phyloP scores from a whole-genome alignment of 2,113 vertebrate species.

The Origma solitaria region DNA sequence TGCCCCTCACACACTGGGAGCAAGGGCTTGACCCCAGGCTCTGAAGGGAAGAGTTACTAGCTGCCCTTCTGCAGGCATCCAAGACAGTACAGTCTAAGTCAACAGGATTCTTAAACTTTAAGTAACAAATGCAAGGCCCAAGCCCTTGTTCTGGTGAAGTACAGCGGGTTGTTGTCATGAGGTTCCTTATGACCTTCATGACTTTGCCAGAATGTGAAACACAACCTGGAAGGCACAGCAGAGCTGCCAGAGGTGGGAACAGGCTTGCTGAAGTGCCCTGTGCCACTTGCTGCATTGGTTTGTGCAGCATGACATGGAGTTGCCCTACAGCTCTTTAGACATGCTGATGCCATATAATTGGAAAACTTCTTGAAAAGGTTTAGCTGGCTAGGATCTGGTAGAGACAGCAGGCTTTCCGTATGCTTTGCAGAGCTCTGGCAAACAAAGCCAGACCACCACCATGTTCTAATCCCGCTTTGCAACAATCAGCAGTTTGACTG shows the following conservation, averaged over 20 bases:
- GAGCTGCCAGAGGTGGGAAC: neutral
- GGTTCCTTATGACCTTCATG: neutral
- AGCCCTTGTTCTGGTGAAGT: neutral
- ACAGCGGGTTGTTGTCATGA: neutral
- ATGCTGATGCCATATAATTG: neutral
- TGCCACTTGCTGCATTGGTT: neutral
- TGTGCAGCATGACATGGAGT: fast-evolving
- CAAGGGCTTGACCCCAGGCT: neutral
- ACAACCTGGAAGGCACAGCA: neutral
- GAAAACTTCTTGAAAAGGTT: neutral
- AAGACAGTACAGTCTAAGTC: neutral
- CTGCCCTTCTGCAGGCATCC: neutral
- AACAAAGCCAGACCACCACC: neutral
- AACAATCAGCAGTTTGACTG: neutral
- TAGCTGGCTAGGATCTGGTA: neutral
- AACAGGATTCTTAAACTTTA: neutral
- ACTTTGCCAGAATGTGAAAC: neutral
- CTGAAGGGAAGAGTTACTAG: neutral
- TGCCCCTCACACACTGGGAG: fast-evolving
- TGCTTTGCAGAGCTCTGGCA: neutral
- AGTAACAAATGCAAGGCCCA: neutral
- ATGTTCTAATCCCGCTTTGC: neutral
- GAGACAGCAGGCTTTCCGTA: neutral
- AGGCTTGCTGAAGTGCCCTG: neutral
- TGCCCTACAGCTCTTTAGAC: neutral